phyloP scores from a whole-genome alignment of 2,113 vertebrate species.

The Mormyrus iriodes region DNA sequence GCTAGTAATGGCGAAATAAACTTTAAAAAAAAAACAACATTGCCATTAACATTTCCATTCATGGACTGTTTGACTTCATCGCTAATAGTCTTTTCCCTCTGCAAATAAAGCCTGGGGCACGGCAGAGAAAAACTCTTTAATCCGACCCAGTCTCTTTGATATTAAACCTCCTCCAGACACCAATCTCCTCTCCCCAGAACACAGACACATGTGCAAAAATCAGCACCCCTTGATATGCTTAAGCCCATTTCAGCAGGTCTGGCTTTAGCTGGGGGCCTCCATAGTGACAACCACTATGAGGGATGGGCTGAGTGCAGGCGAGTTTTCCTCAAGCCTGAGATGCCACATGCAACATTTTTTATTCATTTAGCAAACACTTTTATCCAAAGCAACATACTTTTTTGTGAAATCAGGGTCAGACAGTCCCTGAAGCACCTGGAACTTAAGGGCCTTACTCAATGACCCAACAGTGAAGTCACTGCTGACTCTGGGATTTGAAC shows the following conservation, averaged over 20 bases:
- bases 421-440: not conserved
- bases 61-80: slow-evolving; percentile 27
- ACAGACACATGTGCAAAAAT: not conserved
- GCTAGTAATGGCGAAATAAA: not conserved
- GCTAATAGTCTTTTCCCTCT: slow-evolving; percentile 26
- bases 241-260: slow-evolving; percentile 54
- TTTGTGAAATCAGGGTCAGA: not conserved
- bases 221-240: slow-evolving; percentile 27
- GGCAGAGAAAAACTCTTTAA: slow-evolving; percentile 20
- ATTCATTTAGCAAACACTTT: not conserved
- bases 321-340: not conserved
- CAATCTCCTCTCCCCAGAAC: not conserved
- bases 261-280: not conserved
- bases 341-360: not conserved
- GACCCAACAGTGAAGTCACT: not conserved
- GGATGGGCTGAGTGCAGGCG: not conserved
- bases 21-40: not conserved
- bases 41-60: slow-evolving; percentile 26
- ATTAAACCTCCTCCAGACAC: slow-evolving; percentile 26
- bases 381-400: not conserved
- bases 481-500: not conserved
- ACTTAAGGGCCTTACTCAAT: not conserved
- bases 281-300: not conserved
- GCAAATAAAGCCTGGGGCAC: slow-evolving; percentile 21
- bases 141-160: slow-evolving; percentile 25